These are phyloP conservation scores for Meta bourneti DNA, from an alignment of 2,888 invertebrate species.

Conservation along the genomic window DNA sequence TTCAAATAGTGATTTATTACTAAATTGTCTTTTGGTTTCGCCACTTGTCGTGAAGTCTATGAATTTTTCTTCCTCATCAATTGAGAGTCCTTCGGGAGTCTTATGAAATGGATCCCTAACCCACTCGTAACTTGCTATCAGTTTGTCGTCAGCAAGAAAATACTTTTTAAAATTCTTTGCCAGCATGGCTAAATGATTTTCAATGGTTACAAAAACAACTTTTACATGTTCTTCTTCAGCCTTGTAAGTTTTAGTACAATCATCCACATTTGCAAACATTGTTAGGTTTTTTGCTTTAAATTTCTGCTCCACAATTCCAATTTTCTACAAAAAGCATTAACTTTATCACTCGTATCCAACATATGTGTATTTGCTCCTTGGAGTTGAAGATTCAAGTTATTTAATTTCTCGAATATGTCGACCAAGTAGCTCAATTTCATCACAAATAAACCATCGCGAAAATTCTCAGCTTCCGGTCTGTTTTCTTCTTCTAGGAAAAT, in stretches of 20 bases:
- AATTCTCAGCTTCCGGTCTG: conserved; percentile 28
- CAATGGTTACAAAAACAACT: too few relatives aligned
- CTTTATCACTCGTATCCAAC: not conserved
- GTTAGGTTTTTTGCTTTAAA: too few relatives aligned
- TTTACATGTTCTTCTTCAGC: too few relatives aligned
- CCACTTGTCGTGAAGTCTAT: too few relatives aligned
- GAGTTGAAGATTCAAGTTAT: conserved; percentile 21
- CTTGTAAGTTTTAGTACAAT: too few relatives aligned
- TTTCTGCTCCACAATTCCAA: conserved; percentile 48
- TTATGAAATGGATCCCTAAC: conserved; percentile 53
- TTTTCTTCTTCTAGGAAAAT: conserved; percentile 2
- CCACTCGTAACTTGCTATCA: conserved; percentile 67
- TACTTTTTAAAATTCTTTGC: conserved; percentile 27
- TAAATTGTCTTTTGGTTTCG: too few relatives aligned
- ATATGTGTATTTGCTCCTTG: not conserved
- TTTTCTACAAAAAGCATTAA: conserved; percentile 47
- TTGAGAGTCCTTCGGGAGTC: conserved; percentile 53
- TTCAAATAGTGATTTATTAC: too few relatives aligned
- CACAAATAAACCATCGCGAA: conserved; percentile 7
- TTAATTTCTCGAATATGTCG: conserved; percentile 49
- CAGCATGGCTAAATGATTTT: too few relatives aligned
- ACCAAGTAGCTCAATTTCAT: conserved; percentile 51
- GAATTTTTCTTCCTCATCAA: not conserved
- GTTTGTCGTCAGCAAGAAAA: conserved; percentile 52
- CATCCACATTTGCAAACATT: too few relatives aligned